Evolutionary conservation across 2,888 invertebrate species (phyloP).

Genomic region (Chironomus tentans): DNA sequence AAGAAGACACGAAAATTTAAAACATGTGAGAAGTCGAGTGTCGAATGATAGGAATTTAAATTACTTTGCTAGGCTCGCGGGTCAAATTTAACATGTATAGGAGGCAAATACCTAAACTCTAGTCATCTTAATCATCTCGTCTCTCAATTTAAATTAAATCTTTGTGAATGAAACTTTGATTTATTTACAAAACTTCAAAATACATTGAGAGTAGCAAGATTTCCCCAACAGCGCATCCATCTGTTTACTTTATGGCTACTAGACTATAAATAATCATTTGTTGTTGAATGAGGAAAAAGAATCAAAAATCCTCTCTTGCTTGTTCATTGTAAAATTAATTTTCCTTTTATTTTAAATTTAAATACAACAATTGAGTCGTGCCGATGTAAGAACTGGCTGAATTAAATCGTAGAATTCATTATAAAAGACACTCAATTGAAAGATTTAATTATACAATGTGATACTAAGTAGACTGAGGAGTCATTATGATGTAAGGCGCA

Average conservation of each 20-base stretch:
- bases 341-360: no score
- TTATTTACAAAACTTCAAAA: conserved; percentile 15
- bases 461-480: background rate
- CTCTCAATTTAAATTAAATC: background rate
- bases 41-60: conserved; percentile 8
- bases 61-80: conserved; percentile 6
- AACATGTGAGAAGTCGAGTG: background rate
- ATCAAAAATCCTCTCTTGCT: no score
- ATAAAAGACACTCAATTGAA: no score
- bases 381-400: no score
- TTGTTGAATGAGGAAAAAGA: background rate
- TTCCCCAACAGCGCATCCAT: background rate
- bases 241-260: conserved; percentile 15
- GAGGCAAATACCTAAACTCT: background rate
- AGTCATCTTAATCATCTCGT: background rate
- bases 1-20: background rate
- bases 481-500: background rate
- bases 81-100: conserved; percentile 11
- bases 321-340: background rate
- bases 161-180: conserved; percentile 1
- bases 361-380: no score
- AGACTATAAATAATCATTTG: conserved; percentile 14
- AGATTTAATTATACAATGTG: background rate
- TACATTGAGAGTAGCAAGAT: background rate
- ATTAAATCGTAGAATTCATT: no score